Conservation (phyloP, 1,140 invertebrate species). For the Triops cancriformis region DNA sequence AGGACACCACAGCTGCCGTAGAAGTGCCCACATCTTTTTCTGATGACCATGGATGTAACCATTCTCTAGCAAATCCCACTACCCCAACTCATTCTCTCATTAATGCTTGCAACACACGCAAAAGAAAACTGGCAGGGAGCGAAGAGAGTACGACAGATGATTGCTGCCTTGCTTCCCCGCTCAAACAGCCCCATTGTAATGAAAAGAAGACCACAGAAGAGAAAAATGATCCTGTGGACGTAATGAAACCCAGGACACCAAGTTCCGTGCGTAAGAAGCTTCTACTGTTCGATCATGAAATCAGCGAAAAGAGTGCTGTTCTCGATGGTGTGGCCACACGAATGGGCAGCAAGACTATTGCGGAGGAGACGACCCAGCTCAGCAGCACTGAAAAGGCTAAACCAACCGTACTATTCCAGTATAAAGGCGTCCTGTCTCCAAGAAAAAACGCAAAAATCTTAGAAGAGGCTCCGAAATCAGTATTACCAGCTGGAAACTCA, state of each 20-base stretch:
- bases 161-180: background rate
- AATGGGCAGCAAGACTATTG: background rate
- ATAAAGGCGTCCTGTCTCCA: conserved; percentile 15
- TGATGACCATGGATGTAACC: conserved; percentile 18
- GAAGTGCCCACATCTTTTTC: conserved; percentile 23
- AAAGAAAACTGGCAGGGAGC: background rate
- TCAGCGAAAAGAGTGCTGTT: background rate
- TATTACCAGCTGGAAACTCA: background rate
- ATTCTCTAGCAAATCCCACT: background rate
- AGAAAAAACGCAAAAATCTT: background rate
- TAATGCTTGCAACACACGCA: conserved; percentile 16
- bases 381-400: background rate
- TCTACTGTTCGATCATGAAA: background rate
- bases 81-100: background rate
- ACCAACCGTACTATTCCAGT: conserved; percentile 2
- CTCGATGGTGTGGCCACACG: background rate
- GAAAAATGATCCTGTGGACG: background rate
- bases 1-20: background rate
- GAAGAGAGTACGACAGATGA: background rate
- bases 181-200: conserved; percentile 5
- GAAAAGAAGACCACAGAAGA: background rate
- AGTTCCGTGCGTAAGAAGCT: background rate
- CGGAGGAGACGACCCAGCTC: background rate
- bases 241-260: background rate
- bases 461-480: background rate